Evolutionary conservation across 2,113 vertebrate genomes (phyloP).

Genomic region (Syngnathus typhle): DNA sequence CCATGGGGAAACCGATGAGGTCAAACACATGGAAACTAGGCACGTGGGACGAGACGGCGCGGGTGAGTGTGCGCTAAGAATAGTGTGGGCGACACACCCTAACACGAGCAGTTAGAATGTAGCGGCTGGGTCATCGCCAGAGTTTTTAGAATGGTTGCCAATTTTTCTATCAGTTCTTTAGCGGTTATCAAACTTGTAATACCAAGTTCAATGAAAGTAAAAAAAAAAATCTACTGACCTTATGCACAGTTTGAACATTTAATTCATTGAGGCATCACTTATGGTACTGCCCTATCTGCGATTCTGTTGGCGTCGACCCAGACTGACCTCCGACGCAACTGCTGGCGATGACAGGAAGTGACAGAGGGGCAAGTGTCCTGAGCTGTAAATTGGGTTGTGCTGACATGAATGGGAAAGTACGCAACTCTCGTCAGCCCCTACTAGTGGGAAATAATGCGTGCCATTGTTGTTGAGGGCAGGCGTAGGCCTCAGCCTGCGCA

Average conservation of each 20-base stretch:
- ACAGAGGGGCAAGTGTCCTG: constrained; percentile 52
- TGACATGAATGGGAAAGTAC: constrained; percentile 68
- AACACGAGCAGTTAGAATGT: constrained; percentile 46
- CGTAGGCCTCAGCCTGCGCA: constrained; percentile 60
- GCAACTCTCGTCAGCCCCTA: constrained; percentile 61
- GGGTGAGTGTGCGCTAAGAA: constrained; percentile 60
- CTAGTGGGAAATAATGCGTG: constrained; percentile 64
- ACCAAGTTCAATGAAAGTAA: too few relatives aligned
- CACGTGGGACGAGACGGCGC: constrained; percentile 23
- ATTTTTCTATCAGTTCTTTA: neutral
- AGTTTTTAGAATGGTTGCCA: constrained; percentile 2
- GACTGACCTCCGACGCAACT: constrained; percentile 13
- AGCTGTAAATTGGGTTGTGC: constrained; percentile 54
- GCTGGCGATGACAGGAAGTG: constrained; percentile 58
- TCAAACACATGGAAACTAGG: constrained; percentile 42
- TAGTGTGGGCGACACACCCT: constrained; percentile 70
- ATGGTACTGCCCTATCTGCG: neutral
- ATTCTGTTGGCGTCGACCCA: neutral
- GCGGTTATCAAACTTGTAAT: too few relatives aligned
- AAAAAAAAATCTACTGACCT: neutral
- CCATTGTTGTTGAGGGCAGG: constrained; percentile 64
- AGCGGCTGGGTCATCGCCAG: constrained; percentile 10
- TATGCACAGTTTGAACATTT: neutral
- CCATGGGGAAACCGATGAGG: constrained; percentile 10
- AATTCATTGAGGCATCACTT: neutral